Evolutionary conservation across 2,797 vertebrate species (phyloP).

Genomic region (Centroberyx gerrardi): DNA sequence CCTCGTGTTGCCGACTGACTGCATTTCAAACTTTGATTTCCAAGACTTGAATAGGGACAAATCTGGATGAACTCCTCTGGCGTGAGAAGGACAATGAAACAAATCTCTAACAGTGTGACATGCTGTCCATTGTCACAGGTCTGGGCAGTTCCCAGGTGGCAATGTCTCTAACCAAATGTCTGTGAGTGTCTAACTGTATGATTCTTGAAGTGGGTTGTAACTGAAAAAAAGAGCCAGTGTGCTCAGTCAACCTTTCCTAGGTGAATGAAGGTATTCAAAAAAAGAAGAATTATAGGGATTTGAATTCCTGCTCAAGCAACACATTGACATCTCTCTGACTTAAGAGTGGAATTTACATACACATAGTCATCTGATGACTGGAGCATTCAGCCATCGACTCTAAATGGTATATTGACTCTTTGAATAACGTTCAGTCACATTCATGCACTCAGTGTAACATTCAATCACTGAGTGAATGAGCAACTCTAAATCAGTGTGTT

Average conservation of each 20-base stretch:
- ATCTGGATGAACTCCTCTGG: too few species aligned
- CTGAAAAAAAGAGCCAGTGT: slow-evolving; percentile 23
- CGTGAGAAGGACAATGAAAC: too few species aligned
- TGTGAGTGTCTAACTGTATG: background rate
- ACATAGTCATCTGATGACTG: slow-evolving; percentile 13
- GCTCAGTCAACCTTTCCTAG: slow-evolving; percentile 50
- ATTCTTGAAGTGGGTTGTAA: background rate
- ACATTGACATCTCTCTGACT: slow-evolving; percentile 21
- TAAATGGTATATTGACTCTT: slow-evolving; percentile 36
- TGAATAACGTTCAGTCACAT: slow-evolving; percentile 18
- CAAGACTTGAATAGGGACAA: too few species aligned
- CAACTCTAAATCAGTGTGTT: background rate
- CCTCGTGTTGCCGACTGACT: too few species aligned
- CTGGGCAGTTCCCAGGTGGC: slow-evolving; percentile 21
- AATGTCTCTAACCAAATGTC: background rate
- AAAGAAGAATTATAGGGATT: slow-evolving; percentile 26
- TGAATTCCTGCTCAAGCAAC: slow-evolving; percentile 15
- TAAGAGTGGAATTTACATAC: slow-evolving; percentile 6
- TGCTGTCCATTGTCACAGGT: background rate
- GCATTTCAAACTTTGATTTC: too few species aligned
- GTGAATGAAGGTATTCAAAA: slow-evolving; percentile 14
- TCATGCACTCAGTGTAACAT: background rate
- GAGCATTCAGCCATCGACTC: slow-evolving; percentile 32
- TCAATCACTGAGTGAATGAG: slow-evolving; percentile 5
- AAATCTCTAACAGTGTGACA: too few species aligned